A percentile compares a stretch with the other conserved stretches of the same genome.
These are phyloP conservation scores for Anoplius nigerrimus DNA, from an alignment of 2,888 invertebrate genomes.

Conservation along the genomic window DNA sequence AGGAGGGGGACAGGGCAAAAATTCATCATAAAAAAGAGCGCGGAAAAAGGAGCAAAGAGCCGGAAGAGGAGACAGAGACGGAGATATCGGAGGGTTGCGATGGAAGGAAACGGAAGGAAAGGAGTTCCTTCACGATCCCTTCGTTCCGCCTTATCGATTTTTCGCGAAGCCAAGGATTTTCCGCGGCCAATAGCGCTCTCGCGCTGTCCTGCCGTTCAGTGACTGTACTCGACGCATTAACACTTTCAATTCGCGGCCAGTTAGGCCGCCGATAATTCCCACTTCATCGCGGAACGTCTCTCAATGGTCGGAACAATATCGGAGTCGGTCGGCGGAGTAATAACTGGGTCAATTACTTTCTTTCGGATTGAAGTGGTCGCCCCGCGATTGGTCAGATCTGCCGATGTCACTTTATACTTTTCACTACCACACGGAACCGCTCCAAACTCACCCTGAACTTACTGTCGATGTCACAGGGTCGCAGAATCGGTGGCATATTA, in stretches of 20 bases:
- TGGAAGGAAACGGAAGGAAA: background rate
- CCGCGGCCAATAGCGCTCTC: too few species aligned
- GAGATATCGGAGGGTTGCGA: background rate
- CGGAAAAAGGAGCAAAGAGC: background rate
- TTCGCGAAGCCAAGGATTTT: too few species aligned
- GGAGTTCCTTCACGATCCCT: background rate
- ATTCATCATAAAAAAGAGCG: background rate
- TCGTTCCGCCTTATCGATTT: conserved; percentile 1
- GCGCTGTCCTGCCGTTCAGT: too few species aligned
- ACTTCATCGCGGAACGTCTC: background rate
- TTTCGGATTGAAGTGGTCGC: conserved; percentile 20
- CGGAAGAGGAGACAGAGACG: background rate
- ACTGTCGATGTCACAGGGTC: too few species aligned
- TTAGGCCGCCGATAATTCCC: background rate
- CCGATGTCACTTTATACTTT: conserved; percentile 30
- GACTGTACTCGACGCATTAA: too few species aligned
- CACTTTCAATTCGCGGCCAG: background rate
- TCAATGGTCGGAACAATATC: background rate
- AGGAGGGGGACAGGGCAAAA: background rate
- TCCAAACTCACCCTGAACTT: too few species aligned
- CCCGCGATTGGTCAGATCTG: conserved; percentile 18
- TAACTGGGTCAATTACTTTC: conserved; percentile 29
- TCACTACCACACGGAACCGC: too few species aligned
- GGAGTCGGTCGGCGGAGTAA: conserved; percentile 3
- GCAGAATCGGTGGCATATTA: too few species aligned